Evolutionary conservation across 2,797 vertebrate genomes (phyloP), one percentile per base, ranked within the genome.

Genomic region (Lagothrix lagotricha): DNA sequence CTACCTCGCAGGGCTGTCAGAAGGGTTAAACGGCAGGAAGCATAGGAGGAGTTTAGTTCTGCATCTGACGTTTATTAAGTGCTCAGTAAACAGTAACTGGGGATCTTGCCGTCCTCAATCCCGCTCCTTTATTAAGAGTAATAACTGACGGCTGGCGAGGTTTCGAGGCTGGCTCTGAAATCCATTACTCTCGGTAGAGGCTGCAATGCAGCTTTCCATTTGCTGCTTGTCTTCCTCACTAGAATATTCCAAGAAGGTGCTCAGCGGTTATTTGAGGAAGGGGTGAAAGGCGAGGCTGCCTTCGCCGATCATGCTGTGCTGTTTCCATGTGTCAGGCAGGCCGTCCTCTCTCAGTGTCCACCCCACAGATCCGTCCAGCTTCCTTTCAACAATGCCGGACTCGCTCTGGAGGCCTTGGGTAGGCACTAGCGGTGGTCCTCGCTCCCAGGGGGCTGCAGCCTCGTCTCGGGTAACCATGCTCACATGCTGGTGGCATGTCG

Each of bases 341-440:
- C 22, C 6, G 24, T 41, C 12, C 24, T 11, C 36, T 58, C 30
- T 9, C 44, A 73, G 39, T 0, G 1, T 5, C 33, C 28, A 4
- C 57, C 57, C 26, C 28, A 14, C 2, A 0, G 2, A 44, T 28
- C 5, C 0, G 7, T 7, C 81, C 3, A 4, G 13, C 36, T 50
- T 52, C 79, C 73, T 50, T 19, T 0, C 36, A 7, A 12, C 24
- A 2, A 13, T 0, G 2, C 46, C 0, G 0, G 0, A 3, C 41
- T 10, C 28, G 9, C 0, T 17, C 7, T 1, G 0, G 30, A 33
- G n/a, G 20, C 3, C 22, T 0, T 0, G 5, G n/a, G 19, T 28
- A 30, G 30, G 6, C 1, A 5, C 5, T 2, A 0, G 1, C 0
- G 17, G 4, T 2, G 0, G 24, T 12, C 36, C 44, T 48, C 2